Base-by-base conservation (phyloP, 2,888 invertebrate genomes). In the Diplolepis rosae region DNA sequence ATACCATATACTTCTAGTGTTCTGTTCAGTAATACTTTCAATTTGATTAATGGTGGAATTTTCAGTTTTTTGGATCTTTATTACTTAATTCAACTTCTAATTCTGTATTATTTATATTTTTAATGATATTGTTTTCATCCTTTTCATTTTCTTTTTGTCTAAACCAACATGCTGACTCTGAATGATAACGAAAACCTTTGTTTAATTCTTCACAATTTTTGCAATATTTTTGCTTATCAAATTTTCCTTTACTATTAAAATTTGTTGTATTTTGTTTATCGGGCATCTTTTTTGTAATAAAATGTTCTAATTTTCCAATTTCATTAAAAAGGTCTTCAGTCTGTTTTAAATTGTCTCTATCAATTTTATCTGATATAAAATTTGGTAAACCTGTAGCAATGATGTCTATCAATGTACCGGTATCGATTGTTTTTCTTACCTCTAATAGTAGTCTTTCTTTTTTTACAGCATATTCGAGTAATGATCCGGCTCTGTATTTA, bases 271-370 rank as follows among this genome's bases (percentile, higher is more conserved):
- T 69, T 71, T 79, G 52, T 75, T 80, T 54, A 69, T 68, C 18
- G 61, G 66, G 65, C 82, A 50, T 56, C 84, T 80, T 80, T 86
- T 83, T 11, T n/a, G n/a, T n/a, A n/a, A n/a, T n/a, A n/a, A n/a
- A n/a, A n/a, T n/a, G n/a, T n/a, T n/a, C n/a, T n/a, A 82, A 71
- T 72, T 77, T 80, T 66, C 83, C 75, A 39, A 85, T 66, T 68
- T 83, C 81, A 77, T 83, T 84, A 61, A 77, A 83, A 27, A 86
- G 66, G 56, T 84, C 82, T 76, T 79, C 72, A 32, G 82, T 82
- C 18, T 77, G 67, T 79, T 79, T 66, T 67, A 83, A 69, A 66
- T 66, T 72, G 75, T 80, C 80, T 75, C 83, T 83, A 69, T 84
- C 79, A 66, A 85, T 84, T 74, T 68, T 82, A 69, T 83, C 78